Evolutionary conservation across 2,797 vertebrate genomes (phyloP), one percentile per base, ranked within the genome.

Genomic region (Antennarius maculatus): DNA sequence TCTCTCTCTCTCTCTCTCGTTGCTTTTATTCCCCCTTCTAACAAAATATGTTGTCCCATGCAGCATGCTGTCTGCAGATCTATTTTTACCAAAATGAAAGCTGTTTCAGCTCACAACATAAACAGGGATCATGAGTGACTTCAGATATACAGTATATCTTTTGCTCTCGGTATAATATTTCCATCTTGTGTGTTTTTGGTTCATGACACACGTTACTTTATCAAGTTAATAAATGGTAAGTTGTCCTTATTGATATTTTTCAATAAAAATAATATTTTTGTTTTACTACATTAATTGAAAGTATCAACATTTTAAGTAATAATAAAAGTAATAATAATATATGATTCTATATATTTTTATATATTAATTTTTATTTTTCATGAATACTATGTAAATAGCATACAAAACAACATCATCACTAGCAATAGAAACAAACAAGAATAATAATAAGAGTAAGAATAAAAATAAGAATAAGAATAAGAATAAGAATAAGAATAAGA

Each of bases 1-100:
- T 23, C 50, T 13, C 13, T 55, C 39, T 28, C 41, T 43, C 51
- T 54, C 18, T 59, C 42, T 54, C 57, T 61, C 61, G 27, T 49
- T 29, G 23, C 42, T 16, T 51, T 68, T 54, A 6, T 55, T 71
- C 31, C 34, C 59, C 57, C 27, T 48, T 54, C 54, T 69, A 66
- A 23, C 51, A 47, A 31, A 59, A 12, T 31, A 9, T 41, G 54
- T 54, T 58, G 57, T 57, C 57, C 34, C 48, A 15, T 56, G 29
- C 34, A 37, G 23, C 27, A 17, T 17, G 5, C 27, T 31, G 31
- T 11, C 15, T 47, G 61, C 17, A 2, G 51, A 46, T 50, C 41
- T 65, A 37, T 9, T 0, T 61, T 34, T 57, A 34, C 59, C 18
- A 0, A n/a, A 41, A 15, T 41, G 10, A 58, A 45, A 53, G 42